Conservation (phyloP, 2,888 invertebrate species). For the Pandemis heparana region DNA sequence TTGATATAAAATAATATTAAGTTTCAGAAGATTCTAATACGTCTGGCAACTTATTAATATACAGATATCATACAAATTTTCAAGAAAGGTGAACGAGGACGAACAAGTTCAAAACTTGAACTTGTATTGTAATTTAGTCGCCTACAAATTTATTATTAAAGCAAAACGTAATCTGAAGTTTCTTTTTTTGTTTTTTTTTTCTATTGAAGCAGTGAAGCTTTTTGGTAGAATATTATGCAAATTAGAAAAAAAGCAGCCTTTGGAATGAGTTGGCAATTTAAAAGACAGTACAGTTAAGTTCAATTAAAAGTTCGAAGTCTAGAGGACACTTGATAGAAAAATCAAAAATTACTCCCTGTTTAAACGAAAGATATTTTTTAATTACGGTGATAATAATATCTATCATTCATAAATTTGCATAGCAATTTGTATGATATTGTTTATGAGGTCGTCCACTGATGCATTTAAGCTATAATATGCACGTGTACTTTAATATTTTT, state of each 20-base stretch:
- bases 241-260: no score
- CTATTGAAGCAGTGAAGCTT: no score
- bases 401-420: slow-evolving; percentile 12
- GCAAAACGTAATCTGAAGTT: no score
- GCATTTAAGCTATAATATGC: not conserved
- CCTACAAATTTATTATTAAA: not conserved
- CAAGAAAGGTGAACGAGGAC: not conserved
- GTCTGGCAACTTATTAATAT: not conserved
- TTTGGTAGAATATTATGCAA: no score
- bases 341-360: not conserved
- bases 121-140: not conserved
- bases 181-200: no score
- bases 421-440: not conserved
- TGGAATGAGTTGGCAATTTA: no score
- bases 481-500: not conserved
- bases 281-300: no score
- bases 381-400: not conserved
- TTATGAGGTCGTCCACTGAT: not conserved
- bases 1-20: slow-evolving; percentile 11
- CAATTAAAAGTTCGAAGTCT: not conserved
- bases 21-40: slow-evolving; percentile 8
- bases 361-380: not conserved
- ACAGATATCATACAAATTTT: not conserved
- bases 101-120: slow-evolving; percentile 8
- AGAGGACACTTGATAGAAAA: not conserved